Percentiles rank a stretch among this genome's conserved stretches.
phyloP scores from a whole-genome alignment of 53 echinoderm and acorn worm genomes.

The Patiria pectinifera region DNA sequence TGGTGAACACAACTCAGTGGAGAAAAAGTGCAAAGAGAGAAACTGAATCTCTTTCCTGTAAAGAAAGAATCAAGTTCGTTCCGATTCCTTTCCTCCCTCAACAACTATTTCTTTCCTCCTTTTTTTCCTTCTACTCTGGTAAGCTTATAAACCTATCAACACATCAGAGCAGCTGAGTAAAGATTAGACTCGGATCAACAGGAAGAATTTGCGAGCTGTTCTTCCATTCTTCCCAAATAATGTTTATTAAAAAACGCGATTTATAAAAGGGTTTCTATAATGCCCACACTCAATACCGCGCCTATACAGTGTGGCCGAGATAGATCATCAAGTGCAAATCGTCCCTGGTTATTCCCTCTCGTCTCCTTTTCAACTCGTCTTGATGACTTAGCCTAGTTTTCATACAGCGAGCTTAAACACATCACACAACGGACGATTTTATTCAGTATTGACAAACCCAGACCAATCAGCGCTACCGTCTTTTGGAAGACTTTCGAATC shows the following conservation, averaged over 20 bases:
- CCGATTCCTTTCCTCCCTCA: not conserved
- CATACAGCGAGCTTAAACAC: not conserved
- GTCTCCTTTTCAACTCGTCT: not conserved
- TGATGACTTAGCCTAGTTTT: conserved; percentile 63
- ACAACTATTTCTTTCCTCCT: not conserved
- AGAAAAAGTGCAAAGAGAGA: not conserved
- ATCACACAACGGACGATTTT: not conserved
- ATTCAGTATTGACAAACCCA: conserved; percentile 28
- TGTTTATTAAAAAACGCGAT: not conserved
- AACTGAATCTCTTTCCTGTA: not conserved
- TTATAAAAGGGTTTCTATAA: conserved; percentile 18
- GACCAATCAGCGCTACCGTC: conserved; percentile 38
- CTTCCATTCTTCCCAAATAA: not conserved
- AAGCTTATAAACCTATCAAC: conserved; percentile 35
- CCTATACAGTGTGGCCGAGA: not conserved
- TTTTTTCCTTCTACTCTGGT: not conserved
- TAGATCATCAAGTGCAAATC: conserved; percentile 25
- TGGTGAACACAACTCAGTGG: too few relatives aligned
- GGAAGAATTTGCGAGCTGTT: conserved; percentile 42
- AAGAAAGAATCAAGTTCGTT: not conserved
- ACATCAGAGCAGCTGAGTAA: conserved; percentile 48
- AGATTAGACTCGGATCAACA: conserved; percentile 36
- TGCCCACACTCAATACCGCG: not conserved
- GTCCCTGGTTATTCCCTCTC: conserved; percentile 5
- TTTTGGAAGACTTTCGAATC: conserved; percentile 31